Conservation (phyloP, 2,113 vertebrate species). For the Scytalopus superciliaris region DNA sequence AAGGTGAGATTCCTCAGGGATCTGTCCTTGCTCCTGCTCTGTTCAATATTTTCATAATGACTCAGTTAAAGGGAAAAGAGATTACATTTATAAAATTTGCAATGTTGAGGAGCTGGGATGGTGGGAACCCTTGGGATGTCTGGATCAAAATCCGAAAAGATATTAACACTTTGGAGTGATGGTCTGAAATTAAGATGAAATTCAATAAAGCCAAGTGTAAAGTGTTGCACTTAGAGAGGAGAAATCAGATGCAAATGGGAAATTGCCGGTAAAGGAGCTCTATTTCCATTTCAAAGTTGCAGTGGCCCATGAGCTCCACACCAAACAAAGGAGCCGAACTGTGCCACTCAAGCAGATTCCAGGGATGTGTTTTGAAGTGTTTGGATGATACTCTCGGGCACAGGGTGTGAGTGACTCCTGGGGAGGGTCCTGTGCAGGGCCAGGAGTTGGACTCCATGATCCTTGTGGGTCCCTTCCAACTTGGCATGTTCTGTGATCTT, state of each 20-base stretch:
- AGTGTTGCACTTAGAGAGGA: not conserved
- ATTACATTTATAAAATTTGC: constrained; percentile 55
- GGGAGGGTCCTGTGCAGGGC: not conserved
- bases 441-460: not conserved
- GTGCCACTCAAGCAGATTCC: not conserved
- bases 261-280: not conserved
- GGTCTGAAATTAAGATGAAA: constrained; percentile 64
- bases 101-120: constrained; percentile 30
- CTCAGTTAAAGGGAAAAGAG: constrained; percentile 52
- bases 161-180: constrained; percentile 50
- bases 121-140: constrained; percentile 42
- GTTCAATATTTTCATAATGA: constrained; percentile 68
- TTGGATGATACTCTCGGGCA: not conserved
- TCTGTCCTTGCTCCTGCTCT: constrained; percentile 48
- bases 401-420: not conserved
- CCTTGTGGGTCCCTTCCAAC: not conserved
- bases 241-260: constrained; percentile 27
- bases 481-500: not conserved
- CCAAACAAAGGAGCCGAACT: not conserved
- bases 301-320: not conserved
- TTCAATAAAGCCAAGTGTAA: constrained; percentile 51
- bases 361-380: not conserved
- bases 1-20: constrained; percentile 55
- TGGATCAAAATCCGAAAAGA: constrained; percentile 50
- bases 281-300: not conserved